phyloP scores from a whole-genome alignment of 2,888 invertebrate species.

The Ectemnius lituratus region DNA sequence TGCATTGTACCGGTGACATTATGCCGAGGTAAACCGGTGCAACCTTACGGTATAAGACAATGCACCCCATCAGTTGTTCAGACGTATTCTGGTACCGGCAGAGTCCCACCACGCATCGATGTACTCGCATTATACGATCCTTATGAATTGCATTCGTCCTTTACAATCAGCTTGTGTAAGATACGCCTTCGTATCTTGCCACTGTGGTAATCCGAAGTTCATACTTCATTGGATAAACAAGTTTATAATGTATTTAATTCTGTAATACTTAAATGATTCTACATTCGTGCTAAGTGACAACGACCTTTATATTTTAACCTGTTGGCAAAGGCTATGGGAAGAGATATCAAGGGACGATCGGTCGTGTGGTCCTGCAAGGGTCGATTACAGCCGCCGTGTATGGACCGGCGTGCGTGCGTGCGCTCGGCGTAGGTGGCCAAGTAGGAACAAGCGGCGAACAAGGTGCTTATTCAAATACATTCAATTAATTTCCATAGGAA shows the following conservation, averaged over 20 bases:
- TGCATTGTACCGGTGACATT: slow-evolving; percentile 53
- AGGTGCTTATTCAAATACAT: slow-evolving; percentile 76
- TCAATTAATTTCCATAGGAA: slow-evolving; percentile 77
- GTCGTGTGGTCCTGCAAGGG: slow-evolving; percentile 56
- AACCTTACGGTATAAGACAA: slow-evolving; percentile 49
- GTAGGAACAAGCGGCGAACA: slow-evolving; percentile 72
- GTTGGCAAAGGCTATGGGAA: not conserved
- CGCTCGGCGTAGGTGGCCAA: slow-evolving; percentile 72
- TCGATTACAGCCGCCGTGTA: slow-evolving; percentile 59
- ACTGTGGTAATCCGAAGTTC: too few relatives aligned
- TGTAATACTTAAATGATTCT: too few relatives aligned
- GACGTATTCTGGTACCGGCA: slow-evolving; percentile 48
- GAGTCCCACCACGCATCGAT: slow-evolving; percentile 35
- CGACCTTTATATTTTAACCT: not conserved
- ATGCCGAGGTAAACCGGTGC: slow-evolving; percentile 26
- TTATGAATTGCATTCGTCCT: slow-evolving; percentile 22
- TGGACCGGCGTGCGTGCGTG: slow-evolving; percentile 52
- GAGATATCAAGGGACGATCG: not conserved
- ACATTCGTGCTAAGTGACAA: too few relatives aligned
- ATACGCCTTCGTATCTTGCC: too few relatives aligned
- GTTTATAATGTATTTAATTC: too few relatives aligned
- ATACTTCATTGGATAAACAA: too few relatives aligned
- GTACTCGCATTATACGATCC: slow-evolving; percentile 45
- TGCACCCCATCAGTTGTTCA: slow-evolving; percentile 55
- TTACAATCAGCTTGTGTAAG: too few relatives aligned